phyloP scores from a whole-genome alignment of 2,113 vertebrate genomes.

The Telmatochromis sp. region DNA sequence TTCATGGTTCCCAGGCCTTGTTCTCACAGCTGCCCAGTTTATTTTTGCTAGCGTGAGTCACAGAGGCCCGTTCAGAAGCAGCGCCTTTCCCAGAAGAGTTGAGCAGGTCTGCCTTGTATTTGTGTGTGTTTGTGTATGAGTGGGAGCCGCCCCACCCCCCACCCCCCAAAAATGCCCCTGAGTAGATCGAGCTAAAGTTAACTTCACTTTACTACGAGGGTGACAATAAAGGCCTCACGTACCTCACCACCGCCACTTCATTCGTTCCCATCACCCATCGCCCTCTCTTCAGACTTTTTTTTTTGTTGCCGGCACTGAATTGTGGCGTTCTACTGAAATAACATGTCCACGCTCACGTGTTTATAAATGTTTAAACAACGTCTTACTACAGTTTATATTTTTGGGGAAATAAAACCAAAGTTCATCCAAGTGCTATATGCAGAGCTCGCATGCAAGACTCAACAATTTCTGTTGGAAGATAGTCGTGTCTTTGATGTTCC shows the following conservation, averaged over 20 bases:
- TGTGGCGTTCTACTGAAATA: slow-evolving; percentile 28
- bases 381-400: slow-evolving; percentile 43
- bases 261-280: slow-evolving; percentile 14
- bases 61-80: slow-evolving; percentile 61
- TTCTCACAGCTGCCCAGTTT: slow-evolving; percentile 77
- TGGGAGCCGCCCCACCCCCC: slow-evolving; percentile 11
- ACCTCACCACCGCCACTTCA: neutral
- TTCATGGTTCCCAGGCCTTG: slow-evolving; percentile 74
- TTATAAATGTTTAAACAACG: slow-evolving; percentile 60
- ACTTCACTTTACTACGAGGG: neutral
- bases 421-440: neutral
- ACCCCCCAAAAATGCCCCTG: neutral
- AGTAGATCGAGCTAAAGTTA: neutral
- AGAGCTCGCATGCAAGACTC: slow-evolving; percentile 1
- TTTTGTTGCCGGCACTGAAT: neutral
- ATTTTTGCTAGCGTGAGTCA: slow-evolving; percentile 76
- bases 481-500: slow-evolving; percentile 33
- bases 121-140: slow-evolving; percentile 15
- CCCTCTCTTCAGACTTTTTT: neutral
- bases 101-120: slow-evolving; percentile 34
- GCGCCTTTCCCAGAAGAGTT: slow-evolving; percentile 59
- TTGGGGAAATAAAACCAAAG: neutral
- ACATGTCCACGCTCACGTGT: slow-evolving; percentile 47
- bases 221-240: neutral
- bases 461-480: neutral